Percentiles rank a stretch among this genome's conserved stretches.
These are phyloP conservation scores for Neotragus moschatus DNA, from an alignment of 2,113 vertebrate species.

Conservation along the genomic window DNA sequence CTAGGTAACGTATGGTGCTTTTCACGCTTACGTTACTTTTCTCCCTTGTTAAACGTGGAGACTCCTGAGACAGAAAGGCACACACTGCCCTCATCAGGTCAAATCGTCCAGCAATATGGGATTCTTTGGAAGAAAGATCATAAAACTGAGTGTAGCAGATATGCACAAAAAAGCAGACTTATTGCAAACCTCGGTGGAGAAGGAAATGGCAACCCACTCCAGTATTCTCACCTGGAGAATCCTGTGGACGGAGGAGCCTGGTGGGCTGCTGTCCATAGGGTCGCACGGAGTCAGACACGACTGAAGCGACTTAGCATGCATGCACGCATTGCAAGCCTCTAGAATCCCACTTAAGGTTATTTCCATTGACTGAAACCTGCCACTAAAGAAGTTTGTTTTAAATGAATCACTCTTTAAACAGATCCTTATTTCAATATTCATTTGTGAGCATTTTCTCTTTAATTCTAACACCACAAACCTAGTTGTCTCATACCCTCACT, in stretches of 20 bases:
- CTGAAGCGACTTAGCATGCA: neutral
- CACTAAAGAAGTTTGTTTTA: neutral
- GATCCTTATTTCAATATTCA: neutral
- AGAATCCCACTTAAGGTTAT: neutral
- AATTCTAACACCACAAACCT: neutral
- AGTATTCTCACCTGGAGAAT: neutral
- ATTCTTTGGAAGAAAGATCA: neutral
- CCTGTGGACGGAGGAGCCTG: neutral
- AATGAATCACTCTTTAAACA: neutral
- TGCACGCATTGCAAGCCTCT: neutral
- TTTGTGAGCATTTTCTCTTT: neutral
- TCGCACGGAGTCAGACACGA: fast-evolving
- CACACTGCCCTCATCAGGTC: conserved; percentile 78
- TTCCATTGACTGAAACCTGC: neutral
- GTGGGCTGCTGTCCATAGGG: neutral
- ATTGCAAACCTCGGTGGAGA: neutral
- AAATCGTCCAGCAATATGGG: neutral
- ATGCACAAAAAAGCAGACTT: neutral
- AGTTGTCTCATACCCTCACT: neutral
- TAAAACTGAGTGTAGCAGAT: neutral
- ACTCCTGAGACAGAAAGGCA: conserved; percentile 42
- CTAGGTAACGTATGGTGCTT: neutral
- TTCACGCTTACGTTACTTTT: neutral
- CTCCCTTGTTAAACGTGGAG: neutral
- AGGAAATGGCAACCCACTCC: neutral